Evolutionary conservation across 2,113 vertebrate genomes (phyloP).

Genomic region (Hippocampus barbouri): DNA sequence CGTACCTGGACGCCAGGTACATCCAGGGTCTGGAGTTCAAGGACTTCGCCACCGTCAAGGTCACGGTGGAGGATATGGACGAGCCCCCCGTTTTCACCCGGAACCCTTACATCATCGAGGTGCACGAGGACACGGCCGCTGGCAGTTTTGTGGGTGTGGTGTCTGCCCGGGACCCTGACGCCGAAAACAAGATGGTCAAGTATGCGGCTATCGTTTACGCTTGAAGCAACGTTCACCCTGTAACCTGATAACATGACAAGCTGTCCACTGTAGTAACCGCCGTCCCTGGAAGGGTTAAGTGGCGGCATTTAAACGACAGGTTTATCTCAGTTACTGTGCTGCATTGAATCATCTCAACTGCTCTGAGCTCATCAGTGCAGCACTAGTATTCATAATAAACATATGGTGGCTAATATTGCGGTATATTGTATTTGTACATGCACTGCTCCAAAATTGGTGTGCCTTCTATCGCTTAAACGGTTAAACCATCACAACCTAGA

Average conservation of each 20-base stretch:
- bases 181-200: constrained; percentile 82
- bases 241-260: no score
- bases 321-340: neutral
- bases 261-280: no score
- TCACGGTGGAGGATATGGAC: constrained; percentile 85
- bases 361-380: no score
- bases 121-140: constrained; percentile 87
- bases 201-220: constrained; percentile 55
- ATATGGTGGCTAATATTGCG: no score
- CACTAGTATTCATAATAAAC: no score
- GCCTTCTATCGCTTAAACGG: no score
- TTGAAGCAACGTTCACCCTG: no score
- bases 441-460: no score
- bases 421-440: no score
- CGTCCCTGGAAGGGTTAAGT: no score
- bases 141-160: constrained; percentile 88
- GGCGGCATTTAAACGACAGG: neutral
- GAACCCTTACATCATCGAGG: constrained; percentile 86
- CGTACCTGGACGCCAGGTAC: constrained; percentile 84
- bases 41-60: constrained; percentile 84
- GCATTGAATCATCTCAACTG: no score
- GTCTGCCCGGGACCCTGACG: constrained; percentile 86
- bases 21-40: constrained; percentile 86
- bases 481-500: no score
- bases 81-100: constrained; percentile 88